Evolutionary conservation across 2,888 invertebrate species (phyloP), one percentile per base, ranked within the genome.

Genomic region (Prosopocoilus inquinatus): DNA sequence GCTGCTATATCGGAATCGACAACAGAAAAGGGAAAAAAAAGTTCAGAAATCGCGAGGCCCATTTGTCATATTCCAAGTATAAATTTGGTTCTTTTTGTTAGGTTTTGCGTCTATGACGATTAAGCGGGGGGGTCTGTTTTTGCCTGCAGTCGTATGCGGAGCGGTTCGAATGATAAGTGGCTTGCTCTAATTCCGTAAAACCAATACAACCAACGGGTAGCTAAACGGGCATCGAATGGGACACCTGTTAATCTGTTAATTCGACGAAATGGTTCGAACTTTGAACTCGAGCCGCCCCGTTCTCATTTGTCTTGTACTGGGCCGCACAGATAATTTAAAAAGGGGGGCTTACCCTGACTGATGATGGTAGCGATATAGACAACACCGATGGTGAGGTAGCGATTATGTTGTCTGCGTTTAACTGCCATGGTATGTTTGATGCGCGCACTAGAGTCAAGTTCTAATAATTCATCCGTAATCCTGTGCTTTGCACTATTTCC

Each of bases 301-400:
- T 69, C 72, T 67, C 60, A 65, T 67, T 61, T 52, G 61, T 55
- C 57, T 63, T 65, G 65, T 72, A 71, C 71, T 47, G 71, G 69
- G 68, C 66, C 63, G 64, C 66, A 64, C 48, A 52, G 45, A 59
- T 52, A 53, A 50, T 62, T 57, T 53, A 47, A 52, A 47, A 36
- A 48, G 35, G 38, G 9, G 13, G 8, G n/a, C 70, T 71, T 67
- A 84, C 84, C 84, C 78, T 84, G 83, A 68, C 82, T 83, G 68
- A 84, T 81, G 64, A 84, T 82, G 39, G 83, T 84, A 63, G 82
- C 81, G 70, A 84, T 81, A 66, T 84, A 84, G 62, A 84, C 78
- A 68, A 83, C 73, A 76, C 81, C 83, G 70, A 84, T 82, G 58
- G 81, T 79, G 64, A 84, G 74, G 63, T 74, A 75, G 71, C 81